Evolutionary conservation across 2,797 vertebrate genomes (phyloP), one percentile per base, ranked within the genome.

Genomic region (Nasua narica): DNA sequence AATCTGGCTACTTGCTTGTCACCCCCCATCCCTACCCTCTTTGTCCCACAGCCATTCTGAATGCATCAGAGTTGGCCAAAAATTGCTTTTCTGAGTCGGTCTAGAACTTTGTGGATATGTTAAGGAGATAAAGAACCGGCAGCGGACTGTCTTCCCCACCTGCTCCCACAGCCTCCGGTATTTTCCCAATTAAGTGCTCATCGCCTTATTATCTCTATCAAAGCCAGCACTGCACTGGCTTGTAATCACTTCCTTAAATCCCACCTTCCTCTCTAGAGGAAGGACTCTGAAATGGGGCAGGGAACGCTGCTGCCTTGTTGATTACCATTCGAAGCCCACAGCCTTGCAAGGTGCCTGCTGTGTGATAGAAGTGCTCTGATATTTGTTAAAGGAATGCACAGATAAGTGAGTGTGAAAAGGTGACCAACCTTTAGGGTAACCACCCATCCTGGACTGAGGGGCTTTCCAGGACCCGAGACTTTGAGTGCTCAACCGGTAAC

Each of bases 171-270:
- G 52, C 18, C 35, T n/a, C 46, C 2, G 1, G 50, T 67, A 85
- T 65, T 92, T 93, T 89, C 90, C 46, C 60, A 94, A 11, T 91
- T 96, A 93, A 92, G 58, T 35, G 43, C 19, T 87, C 52, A 29
- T 16, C 65, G 86, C 50, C 43, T 95, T 76, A 76, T 91, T 87
- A 87, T 90, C 65, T 14, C 77, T 43, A 46, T 56, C 10, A 16
- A 93, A 86, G 65, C 54, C 62, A 79, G 67, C 16, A 14, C 2
- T 82, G 50, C 54, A 27, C 27, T 50, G 52, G 35, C 35, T 76
- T 96, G 62, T 35, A 88, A 76, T 69, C n/a, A 54, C 23, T 69
- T 95, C 87, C 91, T 88, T 70, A 74, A 95, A 93, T 48, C 43
- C 85, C 37, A 78, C 29, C 67, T 84, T 83, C 83, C 29, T 90